Conservation (phyloP, 2,888 invertebrate genomes). For the Colletes collaris region DNA sequence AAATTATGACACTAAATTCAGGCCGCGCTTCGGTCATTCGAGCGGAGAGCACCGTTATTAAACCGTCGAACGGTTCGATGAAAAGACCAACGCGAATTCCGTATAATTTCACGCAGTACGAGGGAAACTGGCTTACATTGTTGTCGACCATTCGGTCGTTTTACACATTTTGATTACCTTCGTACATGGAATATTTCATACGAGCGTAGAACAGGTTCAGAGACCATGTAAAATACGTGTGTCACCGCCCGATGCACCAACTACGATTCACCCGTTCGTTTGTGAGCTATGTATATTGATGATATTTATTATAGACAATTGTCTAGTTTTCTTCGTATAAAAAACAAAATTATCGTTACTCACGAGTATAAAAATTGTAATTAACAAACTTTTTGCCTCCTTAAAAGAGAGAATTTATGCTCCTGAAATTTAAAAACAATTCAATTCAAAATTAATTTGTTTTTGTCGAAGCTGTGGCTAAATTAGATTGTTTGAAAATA, state of each 20-base stretch:
- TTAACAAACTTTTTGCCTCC: no score
- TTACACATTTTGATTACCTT: constrained; percentile 66
- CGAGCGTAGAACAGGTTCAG: constrained; percentile 1
- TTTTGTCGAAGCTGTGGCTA: no score
- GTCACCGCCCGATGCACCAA: constrained; percentile 40
- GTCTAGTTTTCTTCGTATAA: not conserved
- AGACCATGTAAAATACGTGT: constrained; percentile 49
- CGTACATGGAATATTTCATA: constrained; percentile 29
- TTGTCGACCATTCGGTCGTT: constrained; percentile 56
- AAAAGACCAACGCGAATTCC: constrained; percentile 59
- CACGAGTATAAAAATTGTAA: no score
- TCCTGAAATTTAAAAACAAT: no score
- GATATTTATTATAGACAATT: constrained; percentile 1
- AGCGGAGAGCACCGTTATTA: constrained; percentile 30
- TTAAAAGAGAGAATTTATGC: no score
- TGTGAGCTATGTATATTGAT: not conserved
- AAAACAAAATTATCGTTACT: not conserved
- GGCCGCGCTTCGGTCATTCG: constrained; percentile 6
- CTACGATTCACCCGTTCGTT: constrained; percentile 22
- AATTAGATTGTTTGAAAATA: no score
- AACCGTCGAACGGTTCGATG: constrained; percentile 40
- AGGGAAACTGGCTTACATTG: constrained; percentile 56
- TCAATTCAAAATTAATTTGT: no score
- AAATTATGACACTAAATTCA: constrained; percentile 57
- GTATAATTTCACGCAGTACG: constrained; percentile 42